Evolutionary conservation across 1,140 invertebrate species (phyloP).

Genomic region (Macrobrachium nipponense): DNA sequence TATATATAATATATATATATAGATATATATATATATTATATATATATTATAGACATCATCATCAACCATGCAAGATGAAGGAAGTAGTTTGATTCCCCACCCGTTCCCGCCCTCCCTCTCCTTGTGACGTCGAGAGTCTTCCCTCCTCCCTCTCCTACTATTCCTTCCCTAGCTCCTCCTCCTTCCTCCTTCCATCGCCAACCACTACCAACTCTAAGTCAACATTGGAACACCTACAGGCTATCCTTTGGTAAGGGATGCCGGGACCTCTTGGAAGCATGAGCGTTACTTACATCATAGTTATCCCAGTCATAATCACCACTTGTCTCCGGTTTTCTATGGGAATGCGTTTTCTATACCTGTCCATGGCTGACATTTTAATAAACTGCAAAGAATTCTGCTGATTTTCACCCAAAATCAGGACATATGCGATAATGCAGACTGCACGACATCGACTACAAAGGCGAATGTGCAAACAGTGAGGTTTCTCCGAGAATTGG

Average conservation of each 20-base stretch:
- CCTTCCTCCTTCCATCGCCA: neutral
- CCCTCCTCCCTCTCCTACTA: neutral
- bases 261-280: constrained; percentile 33
- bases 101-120: no score
- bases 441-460: constrained; percentile 34
- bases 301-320: constrained; percentile 5
- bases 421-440: constrained; percentile 38
- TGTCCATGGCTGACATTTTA: neutral
- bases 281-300: constrained; percentile 10
- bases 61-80: constrained; percentile 13
- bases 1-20: neutral
- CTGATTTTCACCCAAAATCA: neutral
- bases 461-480: constrained; percentile 49
- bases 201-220: constrained; percentile 28
- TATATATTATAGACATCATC: neutral
- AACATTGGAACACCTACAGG: constrained; percentile 51
- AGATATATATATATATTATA: neutral
- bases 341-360: neutral
- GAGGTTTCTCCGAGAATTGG: constrained; percentile 59
- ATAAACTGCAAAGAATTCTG: neutral
- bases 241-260: constrained; percentile 51
- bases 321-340: constrained; percentile 10
- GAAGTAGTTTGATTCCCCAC: neutral
- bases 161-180: no score
- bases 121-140: neutral